Base-by-base conservation (phyloP, 1,140 invertebrate species). In the Pseudomyrmex dendroicus region DNA sequence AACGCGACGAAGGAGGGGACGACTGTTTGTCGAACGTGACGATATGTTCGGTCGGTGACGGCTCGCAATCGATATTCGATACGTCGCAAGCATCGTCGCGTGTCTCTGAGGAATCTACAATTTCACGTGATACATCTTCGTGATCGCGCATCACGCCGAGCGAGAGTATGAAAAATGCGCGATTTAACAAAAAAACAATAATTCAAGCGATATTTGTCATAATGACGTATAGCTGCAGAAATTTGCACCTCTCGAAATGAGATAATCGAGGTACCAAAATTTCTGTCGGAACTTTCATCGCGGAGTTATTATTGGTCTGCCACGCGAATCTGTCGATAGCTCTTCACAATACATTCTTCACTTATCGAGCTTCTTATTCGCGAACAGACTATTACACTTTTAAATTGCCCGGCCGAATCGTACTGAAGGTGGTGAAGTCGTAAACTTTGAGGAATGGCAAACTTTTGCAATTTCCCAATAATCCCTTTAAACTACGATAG, bases 391-490 rank as follows among this genome's bases (percentile, higher is more conserved):
- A 84, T 84, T 84, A 78, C 82, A 78, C 83, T 80, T 84, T 84
- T 77, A 82, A 84, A 84, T 84, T 78, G 64, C 74, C 64, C 52
- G 35, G 54, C 72, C 25, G 66, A 84, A 63, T 84, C 64, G 76
- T 46, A 67, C 83, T 59, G 35, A 68, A 84, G 56, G 54, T 67
- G 66, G 74, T 82, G 83, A 80, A 84, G 63, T 84, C 83, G 76
- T 84, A 84, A 84, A 84, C 83, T 84, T 78, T 84, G 74, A 61
- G 64, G 67, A 84, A 80, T 84, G 64, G 83, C 61, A 62, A 86
- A 86, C 67, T 86, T 87, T 87, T 54, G 84, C 72, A 86, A 86
- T 83, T 87, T 87, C 57, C 78, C 85, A 82, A 87, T 87, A 86
- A 87, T 86, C 84, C 82, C 72, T 72, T 72, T 74, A 83, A 87